Evolutionary conservation across 1,140 invertebrate species (phyloP), one percentile per base, ranked within the genome.

Genomic region (Neodiprion fabricii): DNA sequence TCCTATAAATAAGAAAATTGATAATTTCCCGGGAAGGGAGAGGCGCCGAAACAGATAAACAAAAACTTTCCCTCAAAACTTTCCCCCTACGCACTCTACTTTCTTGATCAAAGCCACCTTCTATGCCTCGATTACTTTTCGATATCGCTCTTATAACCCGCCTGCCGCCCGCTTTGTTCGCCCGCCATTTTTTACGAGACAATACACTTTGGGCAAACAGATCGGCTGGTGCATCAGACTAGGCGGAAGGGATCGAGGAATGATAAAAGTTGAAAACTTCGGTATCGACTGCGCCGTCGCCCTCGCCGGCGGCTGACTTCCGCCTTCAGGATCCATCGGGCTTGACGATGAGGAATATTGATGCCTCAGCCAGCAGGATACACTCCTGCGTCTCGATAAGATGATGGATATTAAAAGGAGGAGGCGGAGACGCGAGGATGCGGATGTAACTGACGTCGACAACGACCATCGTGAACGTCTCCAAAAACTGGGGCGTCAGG

Each of bases 201-300:
- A 61, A 61, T 61, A 61, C 53, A 61, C 53, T 61, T 61, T 61
- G n/a, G 53, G 53, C 53, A 61, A 61, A 61, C 53, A 61, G n/a
- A 61, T 61, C 53, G 53, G 53, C 53, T 12, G 53, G 53, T 61
- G 53, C n/a, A 17, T 40, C 28, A 61, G 28, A 40, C 28, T 61
- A 2, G 5, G 28, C 28, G 28, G 28, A 40, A 40, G 4, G 53
- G 8, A 61, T 14, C 11, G 7, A 61, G 53, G n/a, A 61, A 14
- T 61, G 53, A 61, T 61, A 61, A 61, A 61, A 61, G 53, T 61
- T 61, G 53, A 61, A 61, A 61, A 61, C 53, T 61, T 61, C 9
- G 11, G n/a, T 61, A 61, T 61, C 53, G 53, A 61, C 53, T 61
- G n/a, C 53, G 53, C 53, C 53, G 53, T 9, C 11, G 53, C 28